A percentile compares a stretch with the other conserved stretches of the same genome.
Evolutionary conservation across 2,113 vertebrate species (phyloP).

Genomic region (Actenoides hombroni): DNA sequence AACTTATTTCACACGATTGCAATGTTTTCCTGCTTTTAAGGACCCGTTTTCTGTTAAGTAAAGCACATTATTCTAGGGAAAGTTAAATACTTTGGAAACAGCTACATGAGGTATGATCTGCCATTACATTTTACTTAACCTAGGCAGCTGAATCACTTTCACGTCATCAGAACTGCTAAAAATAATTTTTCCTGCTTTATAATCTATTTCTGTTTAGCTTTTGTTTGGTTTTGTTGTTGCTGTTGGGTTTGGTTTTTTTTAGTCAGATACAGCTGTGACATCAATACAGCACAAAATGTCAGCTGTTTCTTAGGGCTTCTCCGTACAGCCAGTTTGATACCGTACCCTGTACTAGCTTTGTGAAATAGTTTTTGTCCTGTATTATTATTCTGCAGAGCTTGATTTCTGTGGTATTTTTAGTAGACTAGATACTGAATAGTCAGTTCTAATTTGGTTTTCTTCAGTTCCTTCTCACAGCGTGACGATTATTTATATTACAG

Average conservation of each 20-base stretch:
- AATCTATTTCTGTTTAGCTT: background rate
- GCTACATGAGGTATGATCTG: background rate
- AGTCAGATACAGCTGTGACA: background rate
- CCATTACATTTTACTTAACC: background rate
- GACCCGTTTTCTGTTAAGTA: background rate
- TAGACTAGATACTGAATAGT: background rate
- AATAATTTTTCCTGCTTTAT: background rate
- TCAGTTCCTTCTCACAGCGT: background rate
- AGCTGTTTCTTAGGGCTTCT: background rate
- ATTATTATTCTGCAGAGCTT: background rate
- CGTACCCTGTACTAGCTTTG: background rate
- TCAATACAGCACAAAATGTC: background rate
- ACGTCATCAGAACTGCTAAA: background rate
- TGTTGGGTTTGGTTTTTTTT: background rate
- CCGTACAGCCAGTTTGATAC: background rate
- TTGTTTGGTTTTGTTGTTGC: background rate
- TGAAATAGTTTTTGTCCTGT: background rate
- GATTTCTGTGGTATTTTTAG: conserved; percentile 30
- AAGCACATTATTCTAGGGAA: background rate
- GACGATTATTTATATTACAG: background rate
- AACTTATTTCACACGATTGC: background rate
- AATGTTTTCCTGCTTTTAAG: background rate
- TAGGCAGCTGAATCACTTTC: background rate
- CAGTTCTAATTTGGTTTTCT: background rate
- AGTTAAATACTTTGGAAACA: background rate